Evolutionary conservation across 2,113 vertebrate species (phyloP), one percentile per base, ranked within the genome.

Genomic region (Perca fluviatilis): DNA sequence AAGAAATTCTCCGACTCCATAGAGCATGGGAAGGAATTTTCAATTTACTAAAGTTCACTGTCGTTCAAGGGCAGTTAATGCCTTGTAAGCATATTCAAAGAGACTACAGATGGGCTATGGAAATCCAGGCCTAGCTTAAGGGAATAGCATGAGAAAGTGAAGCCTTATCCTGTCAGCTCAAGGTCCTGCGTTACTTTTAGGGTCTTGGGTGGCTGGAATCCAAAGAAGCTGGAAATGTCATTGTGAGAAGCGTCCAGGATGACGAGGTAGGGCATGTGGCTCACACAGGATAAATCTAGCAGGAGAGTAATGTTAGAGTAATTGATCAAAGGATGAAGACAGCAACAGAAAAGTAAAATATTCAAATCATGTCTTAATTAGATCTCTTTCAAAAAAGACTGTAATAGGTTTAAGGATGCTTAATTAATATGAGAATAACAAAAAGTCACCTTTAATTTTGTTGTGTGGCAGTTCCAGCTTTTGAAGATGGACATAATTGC

Each of bases 211-310:
- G 97, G 94, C 78, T 94, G 93, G 89, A 99, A 98, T 88, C 71
- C 27, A 80, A 98, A 98, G 87, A 95, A 97, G 0, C 96, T 88
- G 0, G 92, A 95, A 88, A 99, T 91, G 6, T 95, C 76, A 14
- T 99, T 99, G 77, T 96, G 92, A 75, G 97, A 98, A 61, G 94
- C 96, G 36, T 97, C 94, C 83, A 99, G 93, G 80, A 95, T 90
- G 70, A 95, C 77, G 46, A 99, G 95, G 72, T 96, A 91, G 61
- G 97, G 97, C 97, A 99, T 99, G 86, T 90, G 93, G 77, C 96
- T 97, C 80, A 99, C 70, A 58, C 97, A 99, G 71, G 97, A 97
- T 77, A 99, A 93, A 94, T 99, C 98, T 99, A 72, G 23, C n/a
- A 85, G 72, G 79, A 67, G 64, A 56, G 62, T 72, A 82, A 80